A percentile compares a stretch with the other conserved stretches of the same genome.
Conservation (phyloP, 1,140 invertebrate genomes). For the Liolophura sinensis region DNA sequence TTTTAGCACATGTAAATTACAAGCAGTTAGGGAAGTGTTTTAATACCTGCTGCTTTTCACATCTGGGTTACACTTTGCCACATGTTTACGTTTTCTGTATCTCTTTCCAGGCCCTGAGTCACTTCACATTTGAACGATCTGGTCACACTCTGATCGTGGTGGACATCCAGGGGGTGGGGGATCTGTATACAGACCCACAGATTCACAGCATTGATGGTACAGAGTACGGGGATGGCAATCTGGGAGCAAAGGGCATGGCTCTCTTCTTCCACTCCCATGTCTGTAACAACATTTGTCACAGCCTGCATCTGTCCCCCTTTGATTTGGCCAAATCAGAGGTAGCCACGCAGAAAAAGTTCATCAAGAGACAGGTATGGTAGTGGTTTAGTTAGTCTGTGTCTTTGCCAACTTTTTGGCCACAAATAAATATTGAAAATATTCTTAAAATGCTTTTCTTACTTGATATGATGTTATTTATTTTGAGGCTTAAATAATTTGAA, state of each 20-base stretch:
- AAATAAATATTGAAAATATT: neutral
- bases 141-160: slow-evolving; percentile 68
- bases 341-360: slow-evolving; percentile 31
- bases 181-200: slow-evolving; percentile 69
- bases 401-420: too few species aligned
- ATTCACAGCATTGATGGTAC: slow-evolving; percentile 64
- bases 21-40: too few species aligned
- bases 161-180: slow-evolving; percentile 70
- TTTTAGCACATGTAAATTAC: too few species aligned
- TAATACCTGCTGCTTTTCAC: too few species aligned
- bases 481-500: too few species aligned
- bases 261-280: slow-evolving; percentile 67
- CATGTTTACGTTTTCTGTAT: too few species aligned
- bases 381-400: neutral
- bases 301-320: slow-evolving; percentile 63
- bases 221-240: slow-evolving; percentile 66
- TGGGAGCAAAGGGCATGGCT: slow-evolving; percentile 67
- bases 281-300: slow-evolving; percentile 65
- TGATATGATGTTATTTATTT: too few species aligned
- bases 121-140: slow-evolving; percentile 69
- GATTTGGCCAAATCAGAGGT: slow-evolving; percentile 61
- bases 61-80: too few species aligned
- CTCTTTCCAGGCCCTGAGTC: slow-evolving; percentile 63
- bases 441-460: neutral
- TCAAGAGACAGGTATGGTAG: slow-evolving; percentile 37